Base-by-base conservation (phyloP, 1,140 invertebrate genomes). In the Microplitis demolitor region DNA sequence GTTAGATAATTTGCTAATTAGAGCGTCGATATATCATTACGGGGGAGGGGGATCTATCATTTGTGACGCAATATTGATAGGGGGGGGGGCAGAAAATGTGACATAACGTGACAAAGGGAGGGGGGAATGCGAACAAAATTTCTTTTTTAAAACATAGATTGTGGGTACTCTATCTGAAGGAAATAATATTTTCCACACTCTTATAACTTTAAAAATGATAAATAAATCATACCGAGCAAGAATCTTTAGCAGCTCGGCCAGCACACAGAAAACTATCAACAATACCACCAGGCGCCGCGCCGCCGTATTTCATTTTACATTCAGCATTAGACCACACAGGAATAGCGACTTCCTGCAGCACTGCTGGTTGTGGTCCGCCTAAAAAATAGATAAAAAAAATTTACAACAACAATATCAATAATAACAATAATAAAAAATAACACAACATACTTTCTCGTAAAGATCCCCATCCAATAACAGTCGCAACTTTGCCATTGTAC, bases 191-290 rank as follows among this genome's bases (percentile, higher is more conserved):
- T 24, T 2, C 24, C 34, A 58, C 4, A n/a, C 9, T 34, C 53
- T 16, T 8, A 3, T 14, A 69, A 58, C 14, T 54, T 33, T 39
- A 5, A 11, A 39, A 58, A 75, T 33, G 13, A 24, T 1, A 50
- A 60, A 39, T 33, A 54, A 31, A 73, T 89, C 92, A 90, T 90
- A 96, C 95, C 86, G 93, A 95, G 81, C 95, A 96, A 11, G 95
- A 96, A 85, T 98, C 96, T 86, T 91, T 93, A 62, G 91, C 90
- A 9, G 91, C 91, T 85, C 91, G 89, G 3, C 95, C 95, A 39
- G 95, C 95, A 82, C 95, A 97, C 1, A 97, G 83, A 89, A 96
- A 95, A 78, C 94, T 92, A 2, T 95, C 92, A 2, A 95, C 93
- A 50, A 97, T 96, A 6, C 95, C 95, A 14, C 94, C 95, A 0